Conservation (phyloP, 2,797 vertebrate genomes). For the Anolis apletophallus region DNA sequence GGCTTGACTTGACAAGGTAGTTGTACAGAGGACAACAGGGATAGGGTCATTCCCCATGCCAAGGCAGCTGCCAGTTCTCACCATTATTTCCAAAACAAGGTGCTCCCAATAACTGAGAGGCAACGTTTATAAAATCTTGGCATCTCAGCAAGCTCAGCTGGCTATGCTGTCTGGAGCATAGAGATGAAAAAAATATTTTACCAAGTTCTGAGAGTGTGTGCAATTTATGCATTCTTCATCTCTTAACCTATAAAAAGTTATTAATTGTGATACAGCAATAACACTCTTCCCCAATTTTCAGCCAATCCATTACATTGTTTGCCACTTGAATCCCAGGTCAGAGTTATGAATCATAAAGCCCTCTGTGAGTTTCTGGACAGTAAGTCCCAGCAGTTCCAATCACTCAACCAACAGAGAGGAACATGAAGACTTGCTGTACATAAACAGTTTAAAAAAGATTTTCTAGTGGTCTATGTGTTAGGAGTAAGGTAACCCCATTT, state of each 20-base stretch:
- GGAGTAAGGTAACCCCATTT: background rate
- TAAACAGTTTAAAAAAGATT: too few relatives aligned
- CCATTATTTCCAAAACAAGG: background rate
- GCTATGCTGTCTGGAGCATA: background rate
- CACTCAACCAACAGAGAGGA: too few relatives aligned
- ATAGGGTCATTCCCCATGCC: too few relatives aligned
- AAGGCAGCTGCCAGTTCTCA: too few relatives aligned
- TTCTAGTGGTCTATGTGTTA: too few relatives aligned
- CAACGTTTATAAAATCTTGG: background rate
- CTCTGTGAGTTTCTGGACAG: too few relatives aligned
- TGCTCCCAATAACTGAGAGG: background rate
- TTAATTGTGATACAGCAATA: slow-evolving; percentile 14
- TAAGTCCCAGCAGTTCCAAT: too few relatives aligned
- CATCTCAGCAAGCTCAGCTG: background rate
- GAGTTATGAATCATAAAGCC: too few relatives aligned
- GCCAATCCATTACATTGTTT: background rate
- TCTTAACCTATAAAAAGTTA: slow-evolving; percentile 3
- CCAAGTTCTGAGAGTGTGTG: background rate
- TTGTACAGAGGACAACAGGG: background rate
- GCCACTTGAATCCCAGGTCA: background rate
- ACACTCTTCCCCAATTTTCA: background rate
- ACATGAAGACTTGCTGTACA: too few relatives aligned
- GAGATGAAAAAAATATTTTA: background rate
- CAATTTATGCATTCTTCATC: slow-evolving; percentile 25
- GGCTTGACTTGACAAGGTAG: background rate